Evolutionary conservation across 2,797 vertebrate genomes (phyloP).

Genomic region (Scolopax rusticola): DNA sequence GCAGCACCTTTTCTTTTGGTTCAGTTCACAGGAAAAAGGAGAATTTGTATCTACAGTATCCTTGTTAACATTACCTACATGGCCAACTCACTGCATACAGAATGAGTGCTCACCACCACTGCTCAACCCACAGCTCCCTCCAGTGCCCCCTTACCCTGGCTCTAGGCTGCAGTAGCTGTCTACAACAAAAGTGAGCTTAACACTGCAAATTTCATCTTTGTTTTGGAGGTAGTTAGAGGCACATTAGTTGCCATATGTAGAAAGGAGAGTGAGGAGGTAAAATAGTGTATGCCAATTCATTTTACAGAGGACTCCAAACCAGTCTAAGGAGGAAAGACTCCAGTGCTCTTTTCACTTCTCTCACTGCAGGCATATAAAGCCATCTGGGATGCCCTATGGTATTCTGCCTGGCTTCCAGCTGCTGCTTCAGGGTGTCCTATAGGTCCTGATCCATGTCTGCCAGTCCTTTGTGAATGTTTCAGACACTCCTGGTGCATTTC

Average conservation of each 20-base stretch:
- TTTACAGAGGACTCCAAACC: background rate
- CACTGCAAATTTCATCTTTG: background rate
- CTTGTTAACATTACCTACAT: background rate
- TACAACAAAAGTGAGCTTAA: background rate
- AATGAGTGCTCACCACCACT: background rate
- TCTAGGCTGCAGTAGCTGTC: background rate
- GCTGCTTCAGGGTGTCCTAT: background rate
- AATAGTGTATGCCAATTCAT: background rate
- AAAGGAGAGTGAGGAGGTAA: background rate
- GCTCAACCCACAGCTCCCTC: rapidly evolving
- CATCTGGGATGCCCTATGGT: background rate
- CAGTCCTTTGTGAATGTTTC: background rate
- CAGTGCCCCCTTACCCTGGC: background rate
- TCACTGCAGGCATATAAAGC: background rate
- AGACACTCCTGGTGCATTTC: background rate
- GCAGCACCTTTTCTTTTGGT: background rate
- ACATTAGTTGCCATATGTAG: background rate
- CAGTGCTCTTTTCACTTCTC: background rate
- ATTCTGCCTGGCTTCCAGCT: background rate
- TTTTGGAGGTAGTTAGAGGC: background rate
- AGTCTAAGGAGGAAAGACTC: background rate
- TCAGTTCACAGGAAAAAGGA: background rate
- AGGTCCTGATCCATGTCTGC: background rate
- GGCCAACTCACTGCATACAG: background rate
- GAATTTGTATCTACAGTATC: background rate